phyloP scores from a whole-genome alignment of 2,888 invertebrate genomes.

The Eucriotettix oculatus region DNA sequence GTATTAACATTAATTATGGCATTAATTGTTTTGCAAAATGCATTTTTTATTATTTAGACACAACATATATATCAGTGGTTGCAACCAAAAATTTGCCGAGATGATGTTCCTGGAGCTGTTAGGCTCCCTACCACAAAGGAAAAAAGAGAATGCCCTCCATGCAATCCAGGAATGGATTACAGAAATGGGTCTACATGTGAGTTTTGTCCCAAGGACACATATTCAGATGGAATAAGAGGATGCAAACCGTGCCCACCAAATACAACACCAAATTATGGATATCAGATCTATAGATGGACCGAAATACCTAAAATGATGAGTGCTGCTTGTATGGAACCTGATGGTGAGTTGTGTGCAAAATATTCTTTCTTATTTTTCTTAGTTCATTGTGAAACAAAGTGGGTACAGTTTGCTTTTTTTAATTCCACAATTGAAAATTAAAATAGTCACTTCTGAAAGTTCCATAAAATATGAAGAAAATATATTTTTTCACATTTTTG shows the following conservation, averaged over 20 bases:
- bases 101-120: conserved; percentile 23
- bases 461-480: no score
- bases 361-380: no score
- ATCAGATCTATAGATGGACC: conserved; percentile 29
- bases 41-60: conserved; percentile 20
- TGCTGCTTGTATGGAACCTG: conserved; percentile 24
- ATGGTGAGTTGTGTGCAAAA: conserved; percentile 7
- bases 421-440: no score
- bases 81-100: conserved; percentile 33
- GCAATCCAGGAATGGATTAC: conserved; percentile 35
- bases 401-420: no score
- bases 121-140: conserved; percentile 23
- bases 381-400: no score
- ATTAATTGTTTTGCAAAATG: background rate
- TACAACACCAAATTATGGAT: conserved; percentile 34
- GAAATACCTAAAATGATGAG: conserved; percentile 27
- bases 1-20: no score
- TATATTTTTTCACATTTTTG: no score
- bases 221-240: conserved; percentile 25
- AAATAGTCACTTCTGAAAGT: no score
- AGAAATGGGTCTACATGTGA: conserved; percentile 25
- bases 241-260: conserved; percentile 27
- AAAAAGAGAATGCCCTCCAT: conserved; percentile 28
- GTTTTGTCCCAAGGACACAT: conserved; percentile 29
- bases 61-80: conserved; percentile 31